Base-by-base conservation (phyloP, 2,113 vertebrate genomes). In the Trogon melanurus region DNA sequence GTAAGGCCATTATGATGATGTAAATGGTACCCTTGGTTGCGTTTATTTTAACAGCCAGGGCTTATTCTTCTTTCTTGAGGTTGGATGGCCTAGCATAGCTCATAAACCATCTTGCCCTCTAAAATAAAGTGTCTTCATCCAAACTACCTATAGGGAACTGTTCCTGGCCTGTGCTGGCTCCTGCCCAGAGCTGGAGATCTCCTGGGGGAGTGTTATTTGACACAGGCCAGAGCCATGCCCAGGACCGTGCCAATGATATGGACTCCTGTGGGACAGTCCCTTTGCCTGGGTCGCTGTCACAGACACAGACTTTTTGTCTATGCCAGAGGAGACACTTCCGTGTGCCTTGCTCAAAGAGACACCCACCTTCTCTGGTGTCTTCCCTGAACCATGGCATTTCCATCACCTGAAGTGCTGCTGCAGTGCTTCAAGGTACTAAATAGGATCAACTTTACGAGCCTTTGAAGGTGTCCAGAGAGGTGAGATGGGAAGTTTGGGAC, bases 111-210 rank as follows among this genome's bases (percentile, higher is more conserved):
- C 38, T 71, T 36, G n/a, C 9, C 4, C 16, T 73, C 18, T 66
- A 66, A 69, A 90, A 60, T n/a, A 30, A 76, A 25, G 11, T 30
- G 20, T 57, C n/a, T 80, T 30, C 30, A 70, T 30, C 41, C 12
- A 48, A 29, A 66, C 10, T 41, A 47, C 11, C 11, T 10, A 10
- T 4, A 23, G 2, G 9, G 10, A 85, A 19, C 9, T 0, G 0
- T 60, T 82, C 20, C 58, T 71, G 27, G 6, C 32, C 20, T 30
- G 4, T 44, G 29, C 30, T 73, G 30, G 8, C 26, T 83, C 16
- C 38, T 66, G 38, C 5, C 38, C 16, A 38, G 73, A 57, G 44
- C 15, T 44, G 67, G 6, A 13, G 23, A 45, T 38, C 19, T 66
- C 6, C 38, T 62, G 11, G 5, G 11, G 16, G 5, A 30, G 7